A percentile compares a stretch with the other conserved stretches of the same genome.
Conservation (phyloP, 2,797 vertebrate species). For the Lepus townsendii region DNA sequence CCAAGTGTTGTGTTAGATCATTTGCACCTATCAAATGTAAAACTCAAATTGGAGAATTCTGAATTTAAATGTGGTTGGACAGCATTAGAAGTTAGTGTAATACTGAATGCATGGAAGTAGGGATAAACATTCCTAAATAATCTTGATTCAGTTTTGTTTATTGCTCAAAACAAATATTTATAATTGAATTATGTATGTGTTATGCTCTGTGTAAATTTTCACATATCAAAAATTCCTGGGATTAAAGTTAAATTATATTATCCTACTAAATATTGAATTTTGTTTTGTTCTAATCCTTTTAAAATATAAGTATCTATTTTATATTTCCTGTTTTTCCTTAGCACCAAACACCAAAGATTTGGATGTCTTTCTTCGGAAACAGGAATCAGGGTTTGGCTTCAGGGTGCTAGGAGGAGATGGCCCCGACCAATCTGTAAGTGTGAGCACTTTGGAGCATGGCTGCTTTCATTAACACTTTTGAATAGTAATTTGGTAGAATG, state of each 20-base stretch:
- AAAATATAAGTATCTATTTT: conserved; percentile 41
- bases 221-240: not conserved
- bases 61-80: not conserved
- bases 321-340: conserved; percentile 84
- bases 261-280: conserved; percentile 23
- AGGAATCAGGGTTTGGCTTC: conserved; percentile 99
- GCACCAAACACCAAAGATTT: conserved; percentile 97
- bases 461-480: not conserved
- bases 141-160: conserved; percentile 24
- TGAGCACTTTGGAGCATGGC: not conserved
- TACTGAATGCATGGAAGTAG: not conserved
- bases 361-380: conserved; percentile 98
- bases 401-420: conserved; percentile 98
- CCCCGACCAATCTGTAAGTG: conserved; percentile 97
- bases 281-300: conserved; percentile 42
- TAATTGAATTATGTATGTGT: not conserved
- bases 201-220: conserved; percentile 22
- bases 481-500: not conserved
- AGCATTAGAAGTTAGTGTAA: not conserved
- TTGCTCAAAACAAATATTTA: conserved; percentile 8
- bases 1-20: conserved; percentile 16
- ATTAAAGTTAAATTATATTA: conserved; percentile 36
- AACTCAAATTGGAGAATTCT: conserved; percentile 11
- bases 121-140: not conserved
- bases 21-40: conserved; percentile 17